These are phyloP conservation scores for Formica aserva DNA, from an alignment of 2,888 invertebrate genomes.

Conservation along the genomic window DNA sequence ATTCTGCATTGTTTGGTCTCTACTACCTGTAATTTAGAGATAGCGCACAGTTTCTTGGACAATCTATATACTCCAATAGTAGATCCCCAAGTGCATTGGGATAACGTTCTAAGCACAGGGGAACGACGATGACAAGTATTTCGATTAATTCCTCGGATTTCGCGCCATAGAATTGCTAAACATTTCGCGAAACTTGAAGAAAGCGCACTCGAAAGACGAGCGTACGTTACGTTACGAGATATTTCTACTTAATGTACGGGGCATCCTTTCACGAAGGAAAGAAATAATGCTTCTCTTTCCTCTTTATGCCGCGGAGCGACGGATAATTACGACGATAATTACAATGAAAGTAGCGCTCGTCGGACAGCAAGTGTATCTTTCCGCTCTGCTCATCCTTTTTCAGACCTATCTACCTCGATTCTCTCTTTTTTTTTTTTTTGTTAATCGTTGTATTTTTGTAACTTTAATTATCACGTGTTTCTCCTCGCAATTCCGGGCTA, in stretches of 20 bases:
- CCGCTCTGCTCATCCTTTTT: constrained; percentile 3
- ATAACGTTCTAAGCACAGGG: constrained; percentile 34
- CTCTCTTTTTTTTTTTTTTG: constrained; percentile 17
- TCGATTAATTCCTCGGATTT: constrained; percentile 40
- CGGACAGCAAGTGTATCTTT: constrained; percentile 46
- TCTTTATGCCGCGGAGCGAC: constrained; percentile 31
- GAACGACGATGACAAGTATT: constrained; percentile 41
- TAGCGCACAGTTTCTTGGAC: constrained; percentile 34
- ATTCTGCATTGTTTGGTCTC: constrained; percentile 36
- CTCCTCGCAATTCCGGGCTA: constrained; percentile 70
- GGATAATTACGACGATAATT: constrained; percentile 72
- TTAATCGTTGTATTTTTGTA: constrained; percentile 71
- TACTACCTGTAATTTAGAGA: constrained; percentile 34
- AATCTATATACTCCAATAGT: not conserved
- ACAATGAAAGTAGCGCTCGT: constrained; percentile 63
- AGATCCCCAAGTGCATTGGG: constrained; percentile 27
- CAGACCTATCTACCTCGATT: not conserved
- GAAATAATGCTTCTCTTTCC: constrained; percentile 29
- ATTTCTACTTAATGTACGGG: constrained; percentile 18
- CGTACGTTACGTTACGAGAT: not conserved
- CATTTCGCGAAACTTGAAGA: not conserved
- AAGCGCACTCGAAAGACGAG: not conserved
- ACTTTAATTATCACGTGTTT: constrained; percentile 76
- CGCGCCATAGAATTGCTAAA: not conserved
- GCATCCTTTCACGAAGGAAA: not conserved